phyloP scores from a whole-genome alignment of 92 coral and sea anemone species.

The Pocillopora grandis region DNA sequence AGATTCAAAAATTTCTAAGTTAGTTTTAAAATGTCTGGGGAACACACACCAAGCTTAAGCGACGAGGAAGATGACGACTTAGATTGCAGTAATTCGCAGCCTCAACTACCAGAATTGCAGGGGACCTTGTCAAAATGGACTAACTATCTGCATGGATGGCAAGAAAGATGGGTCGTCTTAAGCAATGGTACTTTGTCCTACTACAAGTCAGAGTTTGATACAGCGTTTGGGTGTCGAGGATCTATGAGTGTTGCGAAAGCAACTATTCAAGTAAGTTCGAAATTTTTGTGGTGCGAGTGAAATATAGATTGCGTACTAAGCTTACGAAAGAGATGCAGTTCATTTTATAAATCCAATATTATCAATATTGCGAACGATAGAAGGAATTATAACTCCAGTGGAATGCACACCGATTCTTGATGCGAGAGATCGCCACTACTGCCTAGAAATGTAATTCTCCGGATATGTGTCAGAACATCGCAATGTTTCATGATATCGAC shows the following conservation, averaged over 20 bases:
- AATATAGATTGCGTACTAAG: not conserved
- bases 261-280: slow-evolving; percentile 77
- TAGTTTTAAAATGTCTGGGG: slow-evolving; percentile 81
- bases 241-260: slow-evolving; percentile 98
- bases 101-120: slow-evolving; percentile 78
- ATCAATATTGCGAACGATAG: slow-evolving; percentile 2
- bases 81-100: slow-evolving; percentile 64
- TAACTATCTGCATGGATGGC: slow-evolving; percentile 99
- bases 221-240: slow-evolving; percentile 96
- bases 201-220: slow-evolving; percentile 93
- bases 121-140: slow-evolving; percentile 98
- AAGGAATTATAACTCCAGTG: not conserved
- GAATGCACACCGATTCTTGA: not conserved
- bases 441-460: too few relatives aligned
- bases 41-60: slow-evolving; percentile 91
- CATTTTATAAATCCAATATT: not conserved
- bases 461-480: not conserved
- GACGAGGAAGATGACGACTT: slow-evolving; percentile 97
- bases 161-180: slow-evolving; percentile 96
- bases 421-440: not conserved
- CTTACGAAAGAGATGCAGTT: not conserved
- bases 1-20: slow-evolving; percentile 12
- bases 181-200: slow-evolving; percentile 92
- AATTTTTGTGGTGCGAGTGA: not conserved
- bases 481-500: not conserved